Percentiles rank a stretch among this genome's conserved stretches.
Evolutionary conservation across 1,140 invertebrate genomes (phyloP).

Genomic region (Plodia interpunctella): DNA sequence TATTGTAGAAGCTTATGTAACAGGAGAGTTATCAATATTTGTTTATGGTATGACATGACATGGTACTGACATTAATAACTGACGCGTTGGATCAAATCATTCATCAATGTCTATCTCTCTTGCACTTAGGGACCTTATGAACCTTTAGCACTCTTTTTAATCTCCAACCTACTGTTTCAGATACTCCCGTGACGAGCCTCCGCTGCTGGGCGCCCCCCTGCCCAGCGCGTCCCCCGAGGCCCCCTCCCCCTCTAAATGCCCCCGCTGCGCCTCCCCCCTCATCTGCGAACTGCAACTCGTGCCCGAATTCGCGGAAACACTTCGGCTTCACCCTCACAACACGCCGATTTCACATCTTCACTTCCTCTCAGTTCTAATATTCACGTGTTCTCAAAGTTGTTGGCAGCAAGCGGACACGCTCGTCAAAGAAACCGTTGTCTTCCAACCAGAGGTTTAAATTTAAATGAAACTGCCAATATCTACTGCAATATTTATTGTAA

Average conservation of each 20-base stretch:
- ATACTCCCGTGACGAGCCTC: slow-evolving; percentile 82
- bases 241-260: slow-evolving; percentile 77
- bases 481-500: neutral
- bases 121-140: too few species aligned
- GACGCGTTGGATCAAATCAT: too few species aligned
- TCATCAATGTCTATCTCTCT: too few species aligned
- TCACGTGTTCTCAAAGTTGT: slow-evolving; percentile 89
- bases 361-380: slow-evolving; percentile 89
- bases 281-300: slow-evolving; percentile 90
- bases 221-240: slow-evolving; percentile 31
- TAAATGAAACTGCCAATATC: neutral
- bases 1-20: too few species aligned
- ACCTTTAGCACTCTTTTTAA: neutral
- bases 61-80: too few species aligned
- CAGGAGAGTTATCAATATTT: too few species aligned
- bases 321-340: slow-evolving; percentile 78
- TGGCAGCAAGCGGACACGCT: slow-evolving; percentile 84
- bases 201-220: slow-evolving; percentile 82
- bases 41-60: too few species aligned
- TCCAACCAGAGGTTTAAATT: slow-evolving; percentile 82
- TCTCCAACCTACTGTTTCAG: slow-evolving; percentile 57
- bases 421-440: slow-evolving; percentile 84
- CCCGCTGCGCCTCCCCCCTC: slow-evolving; percentile 83
- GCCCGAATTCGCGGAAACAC: slow-evolving; percentile 85
- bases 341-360: slow-evolving; percentile 78